Conservation (phyloP, 2,888 invertebrate genomes). For the Drosophila austrosaltans region DNA sequence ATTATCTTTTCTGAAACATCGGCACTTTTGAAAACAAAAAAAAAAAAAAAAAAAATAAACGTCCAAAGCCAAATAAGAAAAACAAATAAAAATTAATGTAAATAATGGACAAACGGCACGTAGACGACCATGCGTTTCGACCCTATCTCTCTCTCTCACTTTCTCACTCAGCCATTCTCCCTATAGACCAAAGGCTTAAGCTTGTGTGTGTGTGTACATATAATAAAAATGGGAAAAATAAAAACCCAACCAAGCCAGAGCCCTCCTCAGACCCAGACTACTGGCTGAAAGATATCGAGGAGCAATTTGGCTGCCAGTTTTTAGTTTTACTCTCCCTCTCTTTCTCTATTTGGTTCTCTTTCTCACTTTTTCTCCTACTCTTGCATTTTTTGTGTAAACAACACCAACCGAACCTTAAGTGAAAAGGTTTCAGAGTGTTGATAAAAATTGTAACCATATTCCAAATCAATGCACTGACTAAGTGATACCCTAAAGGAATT, state of each 20-base stretch:
- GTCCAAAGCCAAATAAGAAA: slow-evolving; percentile 74
- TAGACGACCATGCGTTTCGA: slow-evolving; percentile 33
- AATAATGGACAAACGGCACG: slow-evolving; percentile 74
- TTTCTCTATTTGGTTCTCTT: neutral
- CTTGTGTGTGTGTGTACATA: slow-evolving; percentile 46
- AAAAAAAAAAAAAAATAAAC: neutral
- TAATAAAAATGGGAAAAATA: slow-evolving; percentile 54
- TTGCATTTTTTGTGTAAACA: slow-evolving; percentile 65
- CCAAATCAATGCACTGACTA: neutral
- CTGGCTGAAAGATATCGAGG: slow-evolving; percentile 77
- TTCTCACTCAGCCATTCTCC: neutral
- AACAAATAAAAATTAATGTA: slow-evolving; percentile 74
- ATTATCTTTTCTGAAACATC: slow-evolving; percentile 77
- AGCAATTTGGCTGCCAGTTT: slow-evolving; percentile 80
- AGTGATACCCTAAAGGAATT: neutral
- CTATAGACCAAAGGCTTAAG: slow-evolving; percentile 66
- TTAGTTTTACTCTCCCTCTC: slow-evolving; percentile 52
- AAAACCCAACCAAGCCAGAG: slow-evolving; percentile 22
- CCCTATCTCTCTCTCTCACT: neutral
- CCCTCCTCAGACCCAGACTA: slow-evolving; percentile 32
- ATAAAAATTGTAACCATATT: slow-evolving; percentile 53
- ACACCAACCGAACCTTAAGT: slow-evolving; percentile 66
- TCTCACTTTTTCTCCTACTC: slow-evolving; percentile 22
- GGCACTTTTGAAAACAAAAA: slow-evolving; percentile 73
- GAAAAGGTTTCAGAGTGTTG: slow-evolving; percentile 72